Conservation (phyloP, 2,113 vertebrate genomes). For the Grallaria varia region DNA sequence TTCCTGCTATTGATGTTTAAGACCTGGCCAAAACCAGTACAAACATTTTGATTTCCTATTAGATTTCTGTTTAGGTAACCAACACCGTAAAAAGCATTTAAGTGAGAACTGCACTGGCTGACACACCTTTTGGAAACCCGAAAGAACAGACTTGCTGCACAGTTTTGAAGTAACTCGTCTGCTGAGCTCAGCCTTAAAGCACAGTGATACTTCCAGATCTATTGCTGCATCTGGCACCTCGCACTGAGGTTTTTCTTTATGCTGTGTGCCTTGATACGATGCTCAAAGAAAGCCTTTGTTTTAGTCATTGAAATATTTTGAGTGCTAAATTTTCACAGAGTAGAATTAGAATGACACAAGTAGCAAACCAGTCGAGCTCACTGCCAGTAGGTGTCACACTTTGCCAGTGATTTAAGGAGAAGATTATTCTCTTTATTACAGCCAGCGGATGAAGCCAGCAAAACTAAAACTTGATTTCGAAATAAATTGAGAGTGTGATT, state of each 20-base stretch:
- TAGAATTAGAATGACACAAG: neutral
- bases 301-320: neutral
- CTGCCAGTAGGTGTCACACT: neutral
- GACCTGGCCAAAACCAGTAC: neutral
- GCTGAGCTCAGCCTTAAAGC: neutral
- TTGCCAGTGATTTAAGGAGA: neutral
- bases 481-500: neutral
- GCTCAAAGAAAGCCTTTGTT: neutral
- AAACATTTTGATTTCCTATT: neutral
- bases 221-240: neutral
- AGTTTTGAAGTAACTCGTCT: neutral
- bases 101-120: neutral
- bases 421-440: neutral
- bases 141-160: neutral
- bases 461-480: neutral
- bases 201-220: neutral
- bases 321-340: neutral
- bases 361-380: neutral
- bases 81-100: accelerated
- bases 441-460: neutral
- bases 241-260: too few relatives aligned
- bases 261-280: neutral
- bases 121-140: neutral
- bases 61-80: neutral
- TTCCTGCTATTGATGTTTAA: neutral